Evolutionary conservation across 2,797 vertebrate species (phyloP).

Genomic region (Pelochelys cantorii): DNA sequence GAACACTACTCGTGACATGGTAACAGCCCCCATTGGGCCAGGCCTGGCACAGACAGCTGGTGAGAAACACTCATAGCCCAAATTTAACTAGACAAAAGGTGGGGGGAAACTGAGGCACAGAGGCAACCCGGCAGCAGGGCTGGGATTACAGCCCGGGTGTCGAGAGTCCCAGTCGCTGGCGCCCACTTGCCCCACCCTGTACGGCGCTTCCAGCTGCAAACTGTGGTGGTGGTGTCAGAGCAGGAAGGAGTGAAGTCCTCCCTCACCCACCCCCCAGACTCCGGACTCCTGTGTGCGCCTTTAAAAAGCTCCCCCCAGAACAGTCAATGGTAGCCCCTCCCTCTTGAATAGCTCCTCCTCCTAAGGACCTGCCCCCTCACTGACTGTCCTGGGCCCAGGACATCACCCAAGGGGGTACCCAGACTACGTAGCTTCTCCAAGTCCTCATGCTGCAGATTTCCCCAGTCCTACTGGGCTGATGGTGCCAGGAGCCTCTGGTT

Average conservation of each 20-base stretch:
- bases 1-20: background rate
- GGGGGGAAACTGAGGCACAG: background rate
- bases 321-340: background rate
- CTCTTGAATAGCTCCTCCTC: background rate
- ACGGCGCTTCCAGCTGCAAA: background rate
- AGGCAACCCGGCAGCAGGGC: background rate
- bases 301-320: background rate
- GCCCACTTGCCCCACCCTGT: no score
- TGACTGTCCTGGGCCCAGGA: background rate
- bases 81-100: background rate
- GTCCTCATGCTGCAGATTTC: background rate
- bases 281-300: background rate
- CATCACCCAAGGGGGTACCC: background rate
- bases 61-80: background rate
- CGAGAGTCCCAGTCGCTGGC: background rate
- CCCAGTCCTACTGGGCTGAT: background rate
- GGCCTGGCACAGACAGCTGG: background rate
- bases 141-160: background rate
- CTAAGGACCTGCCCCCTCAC: background rate
- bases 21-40: background rate
- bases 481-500: background rate
- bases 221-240: background rate
- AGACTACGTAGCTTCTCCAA: no score
- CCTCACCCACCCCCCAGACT: rapidly evolving
- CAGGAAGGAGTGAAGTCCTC: background rate